Percentiles rank a stretch among this genome's conserved stretches.
Conservation (phyloP, 2,113 vertebrate species). For the Platysternon megacephalum region DNA sequence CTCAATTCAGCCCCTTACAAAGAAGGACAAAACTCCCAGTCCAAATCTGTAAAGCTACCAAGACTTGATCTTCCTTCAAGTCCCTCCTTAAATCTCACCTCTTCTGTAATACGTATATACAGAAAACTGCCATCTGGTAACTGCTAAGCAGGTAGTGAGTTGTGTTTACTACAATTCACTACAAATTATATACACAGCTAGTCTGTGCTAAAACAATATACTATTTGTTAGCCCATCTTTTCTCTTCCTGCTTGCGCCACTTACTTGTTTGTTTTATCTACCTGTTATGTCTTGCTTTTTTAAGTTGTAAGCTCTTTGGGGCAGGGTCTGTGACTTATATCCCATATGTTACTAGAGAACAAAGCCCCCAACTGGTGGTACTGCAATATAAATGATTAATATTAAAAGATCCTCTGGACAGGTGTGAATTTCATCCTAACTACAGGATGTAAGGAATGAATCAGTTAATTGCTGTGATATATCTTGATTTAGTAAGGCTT, state of each 20-base stretch:
- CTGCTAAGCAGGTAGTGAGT: not conserved
- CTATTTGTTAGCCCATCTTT: not conserved
- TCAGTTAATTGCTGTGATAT: no score
- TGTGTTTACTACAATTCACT: slow-evolving; percentile 15
- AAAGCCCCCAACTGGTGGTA: not conserved
- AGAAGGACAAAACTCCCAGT: not conserved
- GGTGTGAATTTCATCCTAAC: not conserved
- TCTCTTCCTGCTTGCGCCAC: not conserved
- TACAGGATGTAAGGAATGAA: not conserved
- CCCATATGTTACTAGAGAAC: not conserved
- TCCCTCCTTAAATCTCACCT: slow-evolving; percentile 4
- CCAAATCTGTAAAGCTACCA: not conserved
- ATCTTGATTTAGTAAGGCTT: no score
- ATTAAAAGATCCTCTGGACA: not conserved
- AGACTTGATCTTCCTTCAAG: not conserved
- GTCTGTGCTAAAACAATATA: not conserved
- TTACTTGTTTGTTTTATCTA: not conserved
- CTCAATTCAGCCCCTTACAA: not conserved
- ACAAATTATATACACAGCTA: not conserved
- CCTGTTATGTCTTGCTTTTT: not conserved
- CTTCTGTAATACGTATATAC: not conserved
- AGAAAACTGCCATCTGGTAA: slow-evolving; percentile 3
- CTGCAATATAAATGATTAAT: not conserved
- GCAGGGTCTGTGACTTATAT: not conserved
- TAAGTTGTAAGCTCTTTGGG: not conserved